Percentiles rank a stretch among this genome's conserved stretches.
Evolutionary conservation across 2,797 vertebrate genomes (phyloP).

Genomic region (Danionella dracula): DNA sequence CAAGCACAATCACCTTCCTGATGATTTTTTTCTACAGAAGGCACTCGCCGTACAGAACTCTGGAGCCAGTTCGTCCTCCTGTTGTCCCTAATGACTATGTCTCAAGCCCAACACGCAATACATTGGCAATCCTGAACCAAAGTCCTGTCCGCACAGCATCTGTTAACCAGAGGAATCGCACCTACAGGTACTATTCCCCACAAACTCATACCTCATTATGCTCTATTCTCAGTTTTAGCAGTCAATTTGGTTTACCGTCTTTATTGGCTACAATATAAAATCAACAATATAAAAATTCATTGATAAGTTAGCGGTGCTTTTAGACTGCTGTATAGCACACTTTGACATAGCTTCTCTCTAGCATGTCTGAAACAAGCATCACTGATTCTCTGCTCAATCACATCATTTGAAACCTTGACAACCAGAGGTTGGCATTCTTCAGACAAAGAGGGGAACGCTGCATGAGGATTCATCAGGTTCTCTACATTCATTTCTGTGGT

Average conservation of each 20-base stretch:
- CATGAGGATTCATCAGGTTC: too few species aligned
- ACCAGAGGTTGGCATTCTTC: neutral
- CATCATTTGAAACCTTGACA: conserved; percentile 10
- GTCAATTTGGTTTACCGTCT: neutral
- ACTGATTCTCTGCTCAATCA: conserved; percentile 7
- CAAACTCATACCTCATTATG: neutral
- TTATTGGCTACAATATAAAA: too few species aligned
- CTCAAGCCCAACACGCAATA: conserved; percentile 87
- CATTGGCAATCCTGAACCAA: conserved; percentile 74
- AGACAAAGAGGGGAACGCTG: neutral
- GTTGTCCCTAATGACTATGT: conserved; percentile 96
- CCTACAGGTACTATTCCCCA: conserved; percentile 80
- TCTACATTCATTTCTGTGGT: too few species aligned
- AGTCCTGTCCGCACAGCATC: conserved; percentile 91
- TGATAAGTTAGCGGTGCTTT: neutral
- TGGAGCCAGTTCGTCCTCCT: conserved; percentile 94
- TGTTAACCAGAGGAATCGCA: conserved; percentile 89
- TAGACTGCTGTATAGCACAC: neutral
- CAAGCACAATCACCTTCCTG: too few species aligned
- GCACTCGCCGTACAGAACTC: conserved; percentile 93
- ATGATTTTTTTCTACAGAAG: conserved; percentile 68
- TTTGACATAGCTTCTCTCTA: neutral
- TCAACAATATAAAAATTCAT: too few species aligned
- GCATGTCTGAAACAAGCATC: conserved; percentile 9
- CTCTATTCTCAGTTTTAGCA: neutral